Base-by-base conservation (phyloP, 2,888 invertebrate genomes). In the Pardosa pseudoannulata region DNA sequence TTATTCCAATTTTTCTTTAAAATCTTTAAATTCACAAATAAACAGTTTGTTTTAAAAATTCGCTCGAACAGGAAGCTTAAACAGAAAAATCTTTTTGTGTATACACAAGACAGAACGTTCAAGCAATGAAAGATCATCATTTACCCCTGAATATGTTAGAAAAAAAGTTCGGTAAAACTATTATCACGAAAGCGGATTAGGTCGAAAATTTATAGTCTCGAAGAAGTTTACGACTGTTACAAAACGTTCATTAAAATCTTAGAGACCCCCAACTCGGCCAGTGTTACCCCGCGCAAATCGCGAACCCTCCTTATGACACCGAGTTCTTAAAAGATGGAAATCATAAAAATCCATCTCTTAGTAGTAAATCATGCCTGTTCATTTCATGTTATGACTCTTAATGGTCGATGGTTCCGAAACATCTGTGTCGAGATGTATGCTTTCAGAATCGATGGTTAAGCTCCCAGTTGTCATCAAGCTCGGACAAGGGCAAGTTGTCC, bases 171-270 rank as follows among this genome's bases (percentile, higher is more conserved):
- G 64, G 29, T 75, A 64, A 82, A 82, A 70, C 72, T 64, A 83
- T 76, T 83, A 85, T 85, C 83, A 85, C 83, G 83, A 78, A 72
- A 67, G 39, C 65, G 78, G 78, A 85, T 85, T 85, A 85, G 56
- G 23, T 50, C 41, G 29, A 68, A 78, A 78, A 85, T 85, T 85
- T 85, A 85, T 78, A 56, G 78, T 85, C 78, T 29, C n/a, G 29
- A n/a, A 32, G 68, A 74, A 39, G 19, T 85, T 85, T 85, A 85
- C 83, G 83, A 83, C 83, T 82, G n/a, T 27, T 71, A 67, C 28
- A 75, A 70, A 83, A 67, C 83, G 78, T 85, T 85, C 83, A 85
- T 85, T 85, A 83, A 76, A 83, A 83, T 28, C 39, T 5, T 9
- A 56, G 70, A 70, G 46, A 50, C 65, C 67, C 65, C 71, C 28